Conservation (phyloP, 2,888 invertebrate species). For the Entomobrya multifasciata region DNA sequence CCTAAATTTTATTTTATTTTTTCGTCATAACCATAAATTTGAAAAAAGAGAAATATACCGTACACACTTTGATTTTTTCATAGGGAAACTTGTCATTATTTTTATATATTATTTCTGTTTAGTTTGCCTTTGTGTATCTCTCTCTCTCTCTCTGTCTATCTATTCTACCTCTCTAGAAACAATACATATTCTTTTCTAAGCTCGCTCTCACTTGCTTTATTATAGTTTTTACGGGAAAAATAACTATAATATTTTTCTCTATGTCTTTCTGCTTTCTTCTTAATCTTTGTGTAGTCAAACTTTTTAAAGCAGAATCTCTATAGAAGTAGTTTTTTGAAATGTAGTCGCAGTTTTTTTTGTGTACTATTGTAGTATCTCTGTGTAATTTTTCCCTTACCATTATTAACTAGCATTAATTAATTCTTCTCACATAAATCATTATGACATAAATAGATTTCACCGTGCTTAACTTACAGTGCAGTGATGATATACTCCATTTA, state of each 20-base stretch:
- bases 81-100: too few species aligned
- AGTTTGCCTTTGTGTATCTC: slow-evolving; percentile 32
- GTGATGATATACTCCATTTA: too few species aligned
- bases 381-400: too few species aligned
- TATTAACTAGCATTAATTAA: too few species aligned
- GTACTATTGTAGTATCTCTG: slow-evolving; percentile 14
- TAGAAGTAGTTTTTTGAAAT: background rate
- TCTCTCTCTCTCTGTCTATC: slow-evolving; percentile 33
- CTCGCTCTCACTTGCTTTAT: slow-evolving; percentile 33
- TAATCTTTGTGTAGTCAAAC: background rate
- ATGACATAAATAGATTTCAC: slow-evolving; percentile 15
- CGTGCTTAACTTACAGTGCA: slow-evolving; percentile 8
- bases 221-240: too few species aligned
- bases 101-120: too few species aligned
- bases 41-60: too few species aligned
- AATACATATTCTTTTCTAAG: slow-evolving; percentile 26
- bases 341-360: background rate
- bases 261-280: slow-evolving; percentile 8
- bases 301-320: background rate
- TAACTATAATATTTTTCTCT: slow-evolving; percentile 13
- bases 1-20: too few species aligned
- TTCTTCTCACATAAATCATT: slow-evolving; percentile 33
- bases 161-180: slow-evolving; percentile 7
- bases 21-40: too few species aligned
- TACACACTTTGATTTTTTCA: too few species aligned